These are phyloP conservation scores for Pentalonia nigronervosa DNA, from an alignment of 1,140 invertebrate genomes.

Conservation along the genomic window DNA sequence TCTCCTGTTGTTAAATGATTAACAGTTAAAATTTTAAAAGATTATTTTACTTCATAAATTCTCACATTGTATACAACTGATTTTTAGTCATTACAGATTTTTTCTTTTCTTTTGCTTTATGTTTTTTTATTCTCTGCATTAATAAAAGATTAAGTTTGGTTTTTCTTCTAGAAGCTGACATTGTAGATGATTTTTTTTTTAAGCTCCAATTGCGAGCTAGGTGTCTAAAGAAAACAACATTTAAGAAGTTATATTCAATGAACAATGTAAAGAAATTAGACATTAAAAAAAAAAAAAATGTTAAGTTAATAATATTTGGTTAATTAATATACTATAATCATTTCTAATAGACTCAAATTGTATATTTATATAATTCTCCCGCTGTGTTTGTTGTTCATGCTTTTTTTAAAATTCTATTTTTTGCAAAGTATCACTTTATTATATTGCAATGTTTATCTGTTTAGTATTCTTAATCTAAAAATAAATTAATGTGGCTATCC, in stretches of 20 bases:
- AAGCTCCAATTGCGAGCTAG: conserved; percentile 46
- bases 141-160: conserved; percentile 12
- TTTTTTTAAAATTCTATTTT: neutral
- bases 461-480: neutral
- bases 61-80: conserved; percentile 37
- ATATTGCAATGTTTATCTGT: neutral
- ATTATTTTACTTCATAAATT: neutral
- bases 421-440: neutral
- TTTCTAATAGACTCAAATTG: neutral
- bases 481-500: neutral
- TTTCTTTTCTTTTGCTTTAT: conserved; percentile 46
- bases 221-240: conserved; percentile 23
- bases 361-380: neutral
- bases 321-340: neutral
- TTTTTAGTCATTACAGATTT: conserved; percentile 4
- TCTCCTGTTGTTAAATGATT: conserved; percentile 1
- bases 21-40: neutral
- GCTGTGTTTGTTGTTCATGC: neutral
- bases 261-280: neutral
- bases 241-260: neutral
- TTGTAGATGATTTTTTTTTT: conserved; percentile 25
- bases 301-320: neutral
- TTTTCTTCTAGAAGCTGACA: neutral
- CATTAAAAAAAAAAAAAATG: neutral
- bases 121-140: conserved; percentile 28